Evolutionary conservation across 2,888 invertebrate species (phyloP), one percentile per base, ranked within the genome.

Genomic region (Hipparchia semele): DNA sequence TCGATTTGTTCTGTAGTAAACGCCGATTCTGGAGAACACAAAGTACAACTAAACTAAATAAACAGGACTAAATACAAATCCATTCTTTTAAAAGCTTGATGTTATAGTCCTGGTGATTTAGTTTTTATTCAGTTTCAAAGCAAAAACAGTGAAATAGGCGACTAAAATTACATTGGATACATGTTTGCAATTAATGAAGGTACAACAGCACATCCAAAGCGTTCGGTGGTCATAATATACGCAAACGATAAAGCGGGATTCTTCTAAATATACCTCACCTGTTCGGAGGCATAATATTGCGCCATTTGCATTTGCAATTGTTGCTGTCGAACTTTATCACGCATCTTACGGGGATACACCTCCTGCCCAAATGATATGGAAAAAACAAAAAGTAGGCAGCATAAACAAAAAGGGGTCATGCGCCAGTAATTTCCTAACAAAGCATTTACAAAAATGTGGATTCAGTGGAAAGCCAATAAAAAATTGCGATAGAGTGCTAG

Each of bases 271-370:
- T 86, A 89, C 90, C 93, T 94, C 92, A 94, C 93, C 94, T 94
- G 94, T 81, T 94, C 92, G 79, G 91, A 88, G 89, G 92, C 92
- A 91, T 93, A 92, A 88, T 94, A 92, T 88, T 93, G 94, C 89
- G 93, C 94, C 92, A 94, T 94, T 94, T 94, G 94, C 85, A 94
- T 94, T 94, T 94, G 93, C 87, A 95, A 94, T 94, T 94, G 94
- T 90, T 95, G 95, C 94, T 95, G 95, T 90, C 95, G 95, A 88
- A 96, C 96, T 94, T 96, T 94, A 95, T 96, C 96, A 92, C 96
- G 96, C 96, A 96, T 96, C 96, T 96, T 96, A 95, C 96, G 96
- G 88, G 96, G 96, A 95, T 96, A 96, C 94, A 95, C 96, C 95
- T 96, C 96, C 96, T 96, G 96, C 95, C 94, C 94, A 93, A 94